Conservation (phyloP, 2,113 vertebrate species). For the Electrona antarctica region DNA sequence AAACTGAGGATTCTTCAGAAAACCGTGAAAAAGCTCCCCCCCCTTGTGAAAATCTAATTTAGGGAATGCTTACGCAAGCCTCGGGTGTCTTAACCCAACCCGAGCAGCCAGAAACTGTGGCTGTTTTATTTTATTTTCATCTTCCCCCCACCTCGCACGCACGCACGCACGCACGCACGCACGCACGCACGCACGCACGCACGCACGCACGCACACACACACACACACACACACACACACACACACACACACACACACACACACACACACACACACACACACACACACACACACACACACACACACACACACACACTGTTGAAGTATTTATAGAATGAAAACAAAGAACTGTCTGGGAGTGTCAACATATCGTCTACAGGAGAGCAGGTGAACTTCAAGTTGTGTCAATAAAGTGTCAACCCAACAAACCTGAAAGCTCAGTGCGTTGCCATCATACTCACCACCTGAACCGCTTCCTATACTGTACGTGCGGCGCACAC, state of each 20-base stretch:
- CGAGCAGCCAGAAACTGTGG: conserved; percentile 22
- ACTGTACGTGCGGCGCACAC: background rate
- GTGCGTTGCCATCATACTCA: background rate
- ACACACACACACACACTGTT: background rate
- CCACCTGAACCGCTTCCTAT: background rate
- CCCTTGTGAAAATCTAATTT: conserved; percentile 49
- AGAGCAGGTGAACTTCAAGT: background rate
- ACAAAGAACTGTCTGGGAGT: conserved; percentile 4
- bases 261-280: too few relatives aligned
- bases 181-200: too few relatives aligned
- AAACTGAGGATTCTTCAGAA: conserved; percentile 24
- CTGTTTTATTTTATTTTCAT: conserved; percentile 46
- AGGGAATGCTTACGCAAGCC: conserved; percentile 25
- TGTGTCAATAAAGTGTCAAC: conserved; percentile 1
- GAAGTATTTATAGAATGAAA: conserved; percentile 45
- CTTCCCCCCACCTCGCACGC: too few relatives aligned
- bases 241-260: too few relatives aligned
- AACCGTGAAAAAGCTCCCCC: conserved; percentile 18
- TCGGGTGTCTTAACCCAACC: conserved; percentile 38
- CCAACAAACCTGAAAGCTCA: background rate
- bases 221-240: background rate
- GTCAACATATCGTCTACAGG: background rate
- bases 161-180: too few relatives aligned
- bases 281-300: too few relatives aligned
- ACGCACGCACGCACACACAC: too few relatives aligned